Evolutionary conservation across 2,113 vertebrate species (phyloP).

Genomic region (Prolemur simus): DNA sequence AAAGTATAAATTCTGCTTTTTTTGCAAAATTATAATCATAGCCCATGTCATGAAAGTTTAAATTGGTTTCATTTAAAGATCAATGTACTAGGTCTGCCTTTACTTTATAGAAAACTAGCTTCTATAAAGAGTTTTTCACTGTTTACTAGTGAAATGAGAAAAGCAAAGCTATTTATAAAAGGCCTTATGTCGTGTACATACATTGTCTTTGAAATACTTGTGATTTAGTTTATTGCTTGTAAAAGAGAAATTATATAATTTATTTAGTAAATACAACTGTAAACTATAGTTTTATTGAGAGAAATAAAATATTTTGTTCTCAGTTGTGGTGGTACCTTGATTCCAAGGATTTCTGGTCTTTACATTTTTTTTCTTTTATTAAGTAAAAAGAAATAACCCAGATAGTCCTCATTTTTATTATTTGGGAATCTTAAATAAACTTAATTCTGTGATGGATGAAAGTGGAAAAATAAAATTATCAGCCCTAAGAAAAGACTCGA

Average conservation of each 20-base stretch:
- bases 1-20: conserved; percentile 77
- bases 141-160: conserved; percentile 82
- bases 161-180: conserved; percentile 87
- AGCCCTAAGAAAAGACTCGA: neutral
- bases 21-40: conserved; percentile 76
- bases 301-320: conserved; percentile 91
- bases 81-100: conserved; percentile 76
- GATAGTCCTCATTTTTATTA: neutral
- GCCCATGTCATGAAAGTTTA: conserved; percentile 66
- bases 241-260: conserved; percentile 92
- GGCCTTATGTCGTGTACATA: conserved; percentile 88
- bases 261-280: conserved; percentile 92
- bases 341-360: neutral
- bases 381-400: neutral
- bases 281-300: conserved; percentile 92
- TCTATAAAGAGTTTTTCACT: conserved; percentile 83
- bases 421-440: neutral
- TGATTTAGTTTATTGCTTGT: conserved; percentile 90
- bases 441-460: neutral
- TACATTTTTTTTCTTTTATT: neutral
- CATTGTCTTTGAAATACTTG: conserved; percentile 88
- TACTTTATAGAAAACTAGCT: conserved; percentile 80
- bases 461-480: neutral
- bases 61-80: conserved; percentile 76
- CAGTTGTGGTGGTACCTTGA: conserved; percentile 74